Evolutionary conservation across 1,140 invertebrate species (phyloP).

Genomic region (Atta texana): DNA sequence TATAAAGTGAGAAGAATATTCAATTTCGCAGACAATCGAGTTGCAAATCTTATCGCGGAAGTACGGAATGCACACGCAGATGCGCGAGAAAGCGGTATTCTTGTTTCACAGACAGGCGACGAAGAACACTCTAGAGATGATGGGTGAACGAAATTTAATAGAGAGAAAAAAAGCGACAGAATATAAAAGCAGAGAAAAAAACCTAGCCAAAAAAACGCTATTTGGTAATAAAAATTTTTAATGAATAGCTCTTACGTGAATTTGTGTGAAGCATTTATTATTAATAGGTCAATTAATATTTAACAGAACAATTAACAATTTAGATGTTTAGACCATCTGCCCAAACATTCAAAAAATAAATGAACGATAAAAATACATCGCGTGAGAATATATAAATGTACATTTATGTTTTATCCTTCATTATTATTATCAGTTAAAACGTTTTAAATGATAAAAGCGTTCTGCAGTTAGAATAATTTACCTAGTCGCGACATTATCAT

Average conservation of each 20-base stretch:
- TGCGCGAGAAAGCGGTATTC: slow-evolving; percentile 18
- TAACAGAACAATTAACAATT: slow-evolving; percentile 6
- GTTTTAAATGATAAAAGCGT: slow-evolving; percentile 17
- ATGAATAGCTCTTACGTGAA: not conserved
- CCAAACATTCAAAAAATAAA: not conserved
- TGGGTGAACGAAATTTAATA: slow-evolving; percentile 51
- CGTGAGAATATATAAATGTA: not conserved
- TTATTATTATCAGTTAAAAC: slow-evolving; percentile 24
- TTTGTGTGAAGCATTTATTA: not conserved
- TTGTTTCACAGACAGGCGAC: slow-evolving; percentile 24
- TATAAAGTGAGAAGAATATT: slow-evolving; percentile 49
- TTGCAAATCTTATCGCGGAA: slow-evolving; percentile 51
- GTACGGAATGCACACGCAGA: slow-evolving; percentile 26
- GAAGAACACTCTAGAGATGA: slow-evolving; percentile 28
- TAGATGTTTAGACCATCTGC: not conserved
- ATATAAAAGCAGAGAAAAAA: not conserved
- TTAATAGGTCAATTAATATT: slow-evolving; percentile 10
- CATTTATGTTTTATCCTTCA: not conserved
- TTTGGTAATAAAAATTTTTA: not conserved
- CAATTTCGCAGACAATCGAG: slow-evolving; percentile 57
- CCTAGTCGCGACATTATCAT: slow-evolving; percentile 25
- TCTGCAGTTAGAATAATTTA: slow-evolving; percentile 7
- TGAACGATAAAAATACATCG: not conserved
- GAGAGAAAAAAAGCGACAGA: not conserved
- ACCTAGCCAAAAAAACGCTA: not conserved